Percentiles rank a stretch among this genome's conserved stretches.
Evolutionary conservation across 2,797 vertebrate genomes (phyloP).

Genomic region (Loriculus beryllinus): DNA sequence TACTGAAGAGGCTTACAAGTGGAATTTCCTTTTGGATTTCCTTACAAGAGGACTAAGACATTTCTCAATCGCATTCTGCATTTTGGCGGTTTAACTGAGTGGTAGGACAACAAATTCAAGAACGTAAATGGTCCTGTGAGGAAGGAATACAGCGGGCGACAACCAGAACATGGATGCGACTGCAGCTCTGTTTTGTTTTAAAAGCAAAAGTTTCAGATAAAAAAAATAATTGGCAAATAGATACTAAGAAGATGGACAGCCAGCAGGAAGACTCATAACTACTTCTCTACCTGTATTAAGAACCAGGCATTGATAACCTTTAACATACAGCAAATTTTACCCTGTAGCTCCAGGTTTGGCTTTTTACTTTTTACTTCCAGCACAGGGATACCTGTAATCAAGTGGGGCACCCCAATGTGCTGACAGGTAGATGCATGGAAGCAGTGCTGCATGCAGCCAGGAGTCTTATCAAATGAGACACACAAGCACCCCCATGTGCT

Average conservation of each 20-base stretch:
- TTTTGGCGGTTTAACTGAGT: not conserved
- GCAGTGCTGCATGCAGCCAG: not conserved
- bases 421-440: too few relatives aligned
- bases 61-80: not conserved
- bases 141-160: not conserved
- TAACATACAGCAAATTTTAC: not conserved
- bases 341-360: not conserved
- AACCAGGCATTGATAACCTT: not conserved
- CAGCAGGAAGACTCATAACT: not conserved
- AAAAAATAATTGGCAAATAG: not conserved
- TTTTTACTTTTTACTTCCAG: not conserved
- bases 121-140: not conserved
- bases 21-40: slow-evolving; percentile 36
- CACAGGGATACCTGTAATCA: not conserved
- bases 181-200: not conserved
- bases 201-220: not conserved
- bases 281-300: not conserved
- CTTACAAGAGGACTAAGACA: not conserved
- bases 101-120: not conserved
- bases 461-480: not conserved
- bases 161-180: not conserved
- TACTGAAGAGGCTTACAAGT: not conserved
- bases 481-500: not conserved
- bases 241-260: not conserved
- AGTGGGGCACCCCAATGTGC: not conserved